Base-by-base conservation (phyloP, 2,113 vertebrate genomes). In the Pholis gunnellus region DNA sequence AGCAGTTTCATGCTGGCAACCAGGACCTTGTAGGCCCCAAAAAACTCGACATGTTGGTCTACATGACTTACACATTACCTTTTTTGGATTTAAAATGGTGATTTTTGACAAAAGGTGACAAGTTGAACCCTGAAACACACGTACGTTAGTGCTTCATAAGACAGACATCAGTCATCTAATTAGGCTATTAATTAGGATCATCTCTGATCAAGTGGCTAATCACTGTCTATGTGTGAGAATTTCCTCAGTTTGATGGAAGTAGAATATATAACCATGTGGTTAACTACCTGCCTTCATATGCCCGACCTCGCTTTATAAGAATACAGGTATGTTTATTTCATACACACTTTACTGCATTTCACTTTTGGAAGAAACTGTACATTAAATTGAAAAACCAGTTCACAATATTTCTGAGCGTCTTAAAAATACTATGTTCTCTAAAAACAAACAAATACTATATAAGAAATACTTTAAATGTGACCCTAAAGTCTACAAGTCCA, bases 251-350 rank as follows among this genome's bases (percentile, higher is more conserved):
- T n/a, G 93, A 97, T 0, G 94, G 96, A 0, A 48, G 84, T 29
- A 61, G 69, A n/a, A 64, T 97, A 6, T 97, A 95, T 42, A 5
- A 75, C 20, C 94, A 96, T 4, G 89, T 96, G 0, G 4, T 20
- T 0, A 78, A 85, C 5, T 88, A 88, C 27, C 90, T 99, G 44
- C 97, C 97, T 0, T n/a, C 71, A 20, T 98, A 97, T 0, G 97
- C 97, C 0, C 81, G 89, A 0, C 97, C 97, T 0, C 95, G 95
- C 31, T 98, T 98, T 52, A 46, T 98, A 48, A 94, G 97, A 4
- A 75, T 97, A 73, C 96, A 97, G 97, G 97, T 98, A 81, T 88
- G 84, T 0, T 8, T 0, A 34, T 29, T 72, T 22, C 15, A 70
- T 14, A 27, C 17, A 11, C 13, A 52, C 20, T 40, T 63, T 2